Evolutionary conservation across 2,888 invertebrate genomes (phyloP).

Genomic region (Vanessa cardui): DNA sequence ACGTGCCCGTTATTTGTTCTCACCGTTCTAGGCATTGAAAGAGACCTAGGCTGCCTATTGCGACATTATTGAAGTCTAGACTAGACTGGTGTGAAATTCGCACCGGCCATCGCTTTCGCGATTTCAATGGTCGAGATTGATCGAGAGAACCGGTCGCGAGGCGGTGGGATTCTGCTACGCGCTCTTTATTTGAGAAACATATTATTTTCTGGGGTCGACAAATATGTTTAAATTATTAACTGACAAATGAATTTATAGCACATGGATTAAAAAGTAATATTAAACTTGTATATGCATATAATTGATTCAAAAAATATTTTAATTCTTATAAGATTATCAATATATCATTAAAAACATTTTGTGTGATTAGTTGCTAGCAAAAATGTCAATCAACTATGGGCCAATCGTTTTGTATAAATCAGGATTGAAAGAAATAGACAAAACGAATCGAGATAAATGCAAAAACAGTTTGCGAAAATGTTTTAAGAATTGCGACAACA

Average conservation of each 20-base stretch:
- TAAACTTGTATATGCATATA: no score
- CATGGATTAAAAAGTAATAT: no score
- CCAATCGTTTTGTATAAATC: no score
- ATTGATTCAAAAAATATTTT: background rate
- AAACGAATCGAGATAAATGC: no score
- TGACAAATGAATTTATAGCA: background rate
- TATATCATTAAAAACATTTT: no score
- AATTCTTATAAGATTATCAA: background rate
- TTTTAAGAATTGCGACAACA: conserved; percentile 10
- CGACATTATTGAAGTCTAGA: conserved; percentile 69
- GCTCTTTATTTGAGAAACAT: conserved; percentile 24
- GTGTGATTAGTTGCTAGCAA: no score
- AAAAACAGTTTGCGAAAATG: background rate
- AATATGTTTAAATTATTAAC: background rate
- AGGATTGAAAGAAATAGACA: no score
- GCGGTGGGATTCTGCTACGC: conserved; percentile 46
- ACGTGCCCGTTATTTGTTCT: conserved; percentile 67
- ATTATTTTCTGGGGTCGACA: conserved; percentile 12
- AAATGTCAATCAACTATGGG: no score
- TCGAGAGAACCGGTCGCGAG: conserved; percentile 69
- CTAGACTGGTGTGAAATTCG: conserved; percentile 80
- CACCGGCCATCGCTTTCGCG: conserved; percentile 74
- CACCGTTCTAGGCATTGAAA: conserved; percentile 66
- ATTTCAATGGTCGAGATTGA: conserved; percentile 72
- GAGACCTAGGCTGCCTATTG: conserved; percentile 54